Evolutionary conservation across 2,113 vertebrate species (phyloP), one percentile per base, ranked within the genome.

Genomic region (Gobio gobio): DNA sequence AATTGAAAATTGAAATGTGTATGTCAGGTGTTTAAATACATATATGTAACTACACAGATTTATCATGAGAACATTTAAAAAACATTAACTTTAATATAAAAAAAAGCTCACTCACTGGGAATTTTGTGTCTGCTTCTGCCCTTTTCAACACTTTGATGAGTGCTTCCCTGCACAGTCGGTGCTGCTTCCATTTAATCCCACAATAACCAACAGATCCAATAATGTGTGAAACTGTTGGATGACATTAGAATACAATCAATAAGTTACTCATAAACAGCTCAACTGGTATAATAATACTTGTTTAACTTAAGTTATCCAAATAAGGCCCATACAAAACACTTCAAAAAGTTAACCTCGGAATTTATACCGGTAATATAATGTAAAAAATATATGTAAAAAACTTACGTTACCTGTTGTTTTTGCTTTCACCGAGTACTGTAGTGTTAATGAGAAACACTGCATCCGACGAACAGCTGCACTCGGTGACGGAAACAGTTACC

Each of bases 81-180:
- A 6, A 22, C 54, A 49, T 47, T 8, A 56, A 56, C 54, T 8
- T 22, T 56, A 18, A 56, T 64, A 22, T 10, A 24, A 22, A 45
- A 54, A 56, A 20, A 36, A 33, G 18, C 18, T 26, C 10, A 72
- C 87, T 88, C 72, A 89, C 87, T 77, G 64, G 78, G 20, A 3
- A 86, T 56, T 85, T 74, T 86, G n/a, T 76, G 29, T 74, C 66
- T 81, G 24, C 45, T 74, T 4, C 78, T 83, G 58, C 68, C 18
- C 8, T 74, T 77, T n/a, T 75, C 80, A 56, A 36, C 51, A 70
- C 59, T 49, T 73, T 79, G 24, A 8, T 29, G 47, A 14, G 43
- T 45, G 77, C 22, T 78, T 43, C 18, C 59, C 7, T 78, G 75
- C 5, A 72, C 18, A 85, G 29, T 59, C 13, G 18, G 61, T 33